Conservation (phyloP, 2,888 invertebrate genomes). For the Scrobipalpa atriplicella region DNA sequence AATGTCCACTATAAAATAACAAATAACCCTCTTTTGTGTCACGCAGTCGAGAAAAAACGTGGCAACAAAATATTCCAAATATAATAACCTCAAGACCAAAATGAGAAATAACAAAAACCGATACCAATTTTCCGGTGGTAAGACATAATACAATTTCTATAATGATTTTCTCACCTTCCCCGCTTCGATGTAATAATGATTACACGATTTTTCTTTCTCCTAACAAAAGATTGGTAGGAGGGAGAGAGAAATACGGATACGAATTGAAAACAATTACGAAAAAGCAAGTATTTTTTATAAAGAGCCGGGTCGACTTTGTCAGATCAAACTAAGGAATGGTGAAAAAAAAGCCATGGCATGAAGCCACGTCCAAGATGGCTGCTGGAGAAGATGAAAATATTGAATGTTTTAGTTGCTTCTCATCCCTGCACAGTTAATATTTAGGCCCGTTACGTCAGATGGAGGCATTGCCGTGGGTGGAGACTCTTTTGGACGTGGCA, state of each 20-base stretch:
- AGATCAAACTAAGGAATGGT: too few relatives aligned
- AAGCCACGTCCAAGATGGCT: too few relatives aligned
- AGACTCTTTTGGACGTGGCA: too few relatives aligned
- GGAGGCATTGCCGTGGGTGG: too few relatives aligned
- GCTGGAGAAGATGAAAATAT: too few relatives aligned
- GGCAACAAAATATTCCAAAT: background rate
- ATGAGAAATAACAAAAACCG: conserved; percentile 11
- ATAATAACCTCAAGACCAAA: background rate
- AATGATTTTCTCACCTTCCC: conserved; percentile 46
- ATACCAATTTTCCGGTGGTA: conserved; percentile 22
- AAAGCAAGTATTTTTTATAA: conserved; percentile 63
- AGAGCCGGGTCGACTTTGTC: conserved; percentile 51
- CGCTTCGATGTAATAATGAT: conserved; percentile 37
- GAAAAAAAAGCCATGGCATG: too few relatives aligned
- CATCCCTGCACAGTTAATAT: too few relatives aligned
- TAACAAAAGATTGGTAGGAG: conserved; percentile 42
- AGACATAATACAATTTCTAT: conserved; percentile 42
- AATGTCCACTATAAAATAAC: too few relatives aligned
- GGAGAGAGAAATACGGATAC: conserved; percentile 51
- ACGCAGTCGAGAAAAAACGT: background rate
- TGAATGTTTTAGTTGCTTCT: too few relatives aligned
- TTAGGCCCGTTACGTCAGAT: too few relatives aligned
- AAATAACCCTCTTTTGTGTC: too few relatives aligned
- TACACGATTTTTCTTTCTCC: conserved; percentile 39
- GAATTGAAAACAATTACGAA: conserved; percentile 72